Conservation (phyloP, 2,113 vertebrate genomes). For the Xenus cinereus region DNA sequence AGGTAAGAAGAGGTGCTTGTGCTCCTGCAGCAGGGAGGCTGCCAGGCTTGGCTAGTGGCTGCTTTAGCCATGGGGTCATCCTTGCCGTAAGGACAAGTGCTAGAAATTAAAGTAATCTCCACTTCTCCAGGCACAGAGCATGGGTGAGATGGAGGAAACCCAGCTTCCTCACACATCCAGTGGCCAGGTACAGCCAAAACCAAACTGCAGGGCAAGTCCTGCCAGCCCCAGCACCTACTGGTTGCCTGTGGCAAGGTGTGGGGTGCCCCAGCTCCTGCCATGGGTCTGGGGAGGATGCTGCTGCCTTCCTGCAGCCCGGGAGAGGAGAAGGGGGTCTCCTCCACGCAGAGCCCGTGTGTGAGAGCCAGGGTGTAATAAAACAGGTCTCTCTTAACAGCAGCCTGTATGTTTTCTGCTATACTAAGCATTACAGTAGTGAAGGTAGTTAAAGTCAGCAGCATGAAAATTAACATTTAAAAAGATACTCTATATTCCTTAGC, state of each 20-base stretch:
- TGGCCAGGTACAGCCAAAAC: neutral
- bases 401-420: constrained; percentile 10
- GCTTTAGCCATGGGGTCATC: neutral
- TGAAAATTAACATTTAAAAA: constrained; percentile 65
- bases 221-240: neutral
- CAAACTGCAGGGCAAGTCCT: neutral
- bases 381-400: neutral
- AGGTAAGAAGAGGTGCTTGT: neutral
- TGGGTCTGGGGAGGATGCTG: neutral
- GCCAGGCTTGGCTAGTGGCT: constrained; percentile 3
- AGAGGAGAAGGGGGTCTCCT: neutral
- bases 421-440: constrained; percentile 21
- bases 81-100: neutral
- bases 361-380: neutral
- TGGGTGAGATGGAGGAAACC: rapidly evolving
- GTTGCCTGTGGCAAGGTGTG: neutral
- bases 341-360: neutral
- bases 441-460: constrained; percentile 42
- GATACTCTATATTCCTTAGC: constrained; percentile 46
- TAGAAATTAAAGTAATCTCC: neutral
- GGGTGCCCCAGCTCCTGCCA: neutral
- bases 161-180: neutral
- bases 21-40: neutral
- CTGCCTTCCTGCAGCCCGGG: neutral
- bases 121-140: rapidly evolving